A percentile compares a stretch with the other conserved stretches of the same genome.
phyloP scores from a whole-genome alignment of 35 echinoderm and acorn worm species.

The Heliocidaris tuberculata region DNA sequence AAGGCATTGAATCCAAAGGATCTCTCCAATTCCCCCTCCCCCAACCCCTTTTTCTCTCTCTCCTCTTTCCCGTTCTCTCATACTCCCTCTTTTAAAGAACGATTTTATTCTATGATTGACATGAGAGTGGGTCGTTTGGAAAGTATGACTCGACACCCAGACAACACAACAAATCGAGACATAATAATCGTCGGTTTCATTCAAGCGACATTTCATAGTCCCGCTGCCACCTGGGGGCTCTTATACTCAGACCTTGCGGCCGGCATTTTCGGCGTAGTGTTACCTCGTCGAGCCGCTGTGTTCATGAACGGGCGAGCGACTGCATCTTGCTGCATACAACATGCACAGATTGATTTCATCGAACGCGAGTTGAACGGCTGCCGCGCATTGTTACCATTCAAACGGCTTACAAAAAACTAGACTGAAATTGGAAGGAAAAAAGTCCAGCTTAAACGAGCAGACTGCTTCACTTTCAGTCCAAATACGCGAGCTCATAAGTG shows the following conservation, averaged over 20 bases:
- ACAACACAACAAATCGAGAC: constrained; percentile 25
- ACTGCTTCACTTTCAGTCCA: background rate
- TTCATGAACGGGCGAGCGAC: constrained; percentile 20
- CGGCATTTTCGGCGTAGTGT: constrained; percentile 33
- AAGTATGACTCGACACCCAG: background rate
- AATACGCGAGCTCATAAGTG: background rate
- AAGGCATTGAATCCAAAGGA: background rate
- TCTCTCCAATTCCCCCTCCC: background rate
- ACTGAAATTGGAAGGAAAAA: constrained; percentile 1
- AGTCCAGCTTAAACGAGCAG: constrained; percentile 1
- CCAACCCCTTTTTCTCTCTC: background rate
- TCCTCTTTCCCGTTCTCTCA: background rate
- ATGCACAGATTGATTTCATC: constrained; percentile 23
- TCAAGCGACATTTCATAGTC: constrained; percentile 38
- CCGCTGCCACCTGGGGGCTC: constrained; percentile 25
- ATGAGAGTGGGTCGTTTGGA: background rate
- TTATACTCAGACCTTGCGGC: constrained; percentile 25
- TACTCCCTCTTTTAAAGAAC: background rate
- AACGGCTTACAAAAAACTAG: background rate
- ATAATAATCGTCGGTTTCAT: constrained; percentile 32
- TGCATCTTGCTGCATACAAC: background rate
- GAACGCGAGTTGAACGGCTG: constrained; percentile 21
- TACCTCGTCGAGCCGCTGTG: constrained; percentile 23
- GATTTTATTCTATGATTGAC: background rate
- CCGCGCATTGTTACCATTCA: constrained; percentile 17